Evolutionary conservation across 2,797 vertebrate species (phyloP).

Genomic region (Acrocephalus scirpaceus): DNA sequence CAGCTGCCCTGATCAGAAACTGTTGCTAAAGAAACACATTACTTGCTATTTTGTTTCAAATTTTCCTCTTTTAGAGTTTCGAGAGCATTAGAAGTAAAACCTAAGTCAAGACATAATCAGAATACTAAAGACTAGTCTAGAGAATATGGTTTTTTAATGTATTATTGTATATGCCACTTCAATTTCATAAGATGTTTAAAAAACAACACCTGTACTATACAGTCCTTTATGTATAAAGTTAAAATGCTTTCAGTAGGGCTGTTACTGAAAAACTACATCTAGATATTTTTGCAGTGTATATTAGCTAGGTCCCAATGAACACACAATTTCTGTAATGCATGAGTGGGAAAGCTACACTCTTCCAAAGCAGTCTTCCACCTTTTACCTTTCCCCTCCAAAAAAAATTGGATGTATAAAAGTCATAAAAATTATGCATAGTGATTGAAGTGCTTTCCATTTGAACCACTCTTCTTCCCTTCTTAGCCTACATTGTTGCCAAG

Average conservation of each 20-base stretch:
- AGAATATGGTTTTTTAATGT: background rate
- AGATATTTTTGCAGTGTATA: background rate
- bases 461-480: background rate
- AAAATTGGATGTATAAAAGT: background rate
- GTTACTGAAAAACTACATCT: background rate
- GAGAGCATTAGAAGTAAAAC: background rate
- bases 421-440: background rate
- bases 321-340: background rate
- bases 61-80: background rate
- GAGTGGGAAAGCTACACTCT: background rate
- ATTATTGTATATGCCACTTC: background rate
- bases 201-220: background rate
- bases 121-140: background rate
- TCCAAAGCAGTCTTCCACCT: background rate
- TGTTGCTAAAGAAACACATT: background rate
- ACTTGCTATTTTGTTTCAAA: background rate
- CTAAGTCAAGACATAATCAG: background rate
- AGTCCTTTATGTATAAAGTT: background rate
- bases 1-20: background rate
- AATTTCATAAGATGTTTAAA: background rate
- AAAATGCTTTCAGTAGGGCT: background rate
- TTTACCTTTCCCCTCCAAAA: background rate
- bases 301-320: background rate
- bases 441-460: background rate
- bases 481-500: background rate